Evolutionary conservation across 2,888 invertebrate species (phyloP).

Genomic region (Xestobium rufovillosum): DNA sequence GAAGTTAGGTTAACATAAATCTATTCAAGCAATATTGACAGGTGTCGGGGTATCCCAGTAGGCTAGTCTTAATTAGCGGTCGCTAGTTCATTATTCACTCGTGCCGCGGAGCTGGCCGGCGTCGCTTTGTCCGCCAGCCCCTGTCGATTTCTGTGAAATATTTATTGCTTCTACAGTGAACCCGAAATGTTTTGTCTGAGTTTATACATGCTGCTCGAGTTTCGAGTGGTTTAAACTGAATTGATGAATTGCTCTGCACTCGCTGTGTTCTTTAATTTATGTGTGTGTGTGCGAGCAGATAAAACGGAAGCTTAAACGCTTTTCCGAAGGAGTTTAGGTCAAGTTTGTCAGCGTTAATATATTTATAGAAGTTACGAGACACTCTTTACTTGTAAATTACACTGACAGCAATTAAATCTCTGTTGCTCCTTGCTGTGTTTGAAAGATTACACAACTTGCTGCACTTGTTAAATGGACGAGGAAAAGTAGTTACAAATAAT

Average conservation of each 20-base stretch:
- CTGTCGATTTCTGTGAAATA: conserved; percentile 41
- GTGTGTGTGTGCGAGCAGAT: no score
- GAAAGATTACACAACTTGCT: no score
- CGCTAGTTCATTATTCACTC: conserved; percentile 41
- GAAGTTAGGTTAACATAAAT: conserved; percentile 34
- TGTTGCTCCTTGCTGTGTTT: no score
- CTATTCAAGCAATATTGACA: conserved; percentile 37
- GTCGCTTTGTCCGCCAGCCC: conserved; percentile 38
- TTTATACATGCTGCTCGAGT: conserved; percentile 27
- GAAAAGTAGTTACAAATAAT: no score
- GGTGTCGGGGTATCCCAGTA: conserved; percentile 40
- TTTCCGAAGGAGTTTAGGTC: no score
- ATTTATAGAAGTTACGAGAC: no score
- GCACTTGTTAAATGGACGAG: no score
- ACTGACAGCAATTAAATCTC: no score
- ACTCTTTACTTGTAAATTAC: no score
- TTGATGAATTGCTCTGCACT: conserved; percentile 32
- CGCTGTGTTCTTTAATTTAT: conserved; percentile 28
- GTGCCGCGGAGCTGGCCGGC: conserved; percentile 34
- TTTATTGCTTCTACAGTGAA: conserved; percentile 34
- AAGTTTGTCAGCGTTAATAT: no score
- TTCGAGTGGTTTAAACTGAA: conserved; percentile 24
- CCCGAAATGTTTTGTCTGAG: conserved; percentile 31
- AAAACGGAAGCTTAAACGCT: no score
- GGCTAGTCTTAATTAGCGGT: conserved; percentile 43